Conservation (phyloP, 2,797 vertebrate species). For the Sebastes matsubarae region DNA sequence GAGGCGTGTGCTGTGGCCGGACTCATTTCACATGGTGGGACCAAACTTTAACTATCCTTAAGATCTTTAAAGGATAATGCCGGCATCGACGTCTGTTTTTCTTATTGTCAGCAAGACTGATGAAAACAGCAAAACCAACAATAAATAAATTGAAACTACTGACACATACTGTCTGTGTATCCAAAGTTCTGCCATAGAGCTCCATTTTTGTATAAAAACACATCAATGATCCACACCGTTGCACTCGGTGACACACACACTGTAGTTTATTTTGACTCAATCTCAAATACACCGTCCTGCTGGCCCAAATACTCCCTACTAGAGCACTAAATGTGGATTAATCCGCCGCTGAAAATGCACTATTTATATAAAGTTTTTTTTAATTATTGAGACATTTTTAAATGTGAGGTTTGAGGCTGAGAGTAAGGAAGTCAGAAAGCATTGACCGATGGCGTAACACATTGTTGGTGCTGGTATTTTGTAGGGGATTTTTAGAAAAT, state of each 20-base stretch:
- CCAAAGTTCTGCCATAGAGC: neutral
- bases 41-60: neutral
- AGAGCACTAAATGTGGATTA: neutral
- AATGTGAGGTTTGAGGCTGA: neutral
- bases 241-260: neutral
- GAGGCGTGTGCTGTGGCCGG: neutral
- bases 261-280: neutral
- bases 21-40: neutral
- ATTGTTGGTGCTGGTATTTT: neutral
- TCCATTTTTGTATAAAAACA: neutral
- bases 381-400: neutral
- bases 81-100: neutral
- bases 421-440: neutral
- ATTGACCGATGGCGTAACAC: neutral
- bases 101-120: neutral
- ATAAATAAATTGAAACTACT: neutral
- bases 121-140: neutral
- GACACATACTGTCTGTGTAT: neutral
- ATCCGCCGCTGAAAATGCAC: accelerated
- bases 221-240: neutral
- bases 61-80: neutral
- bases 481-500: neutral
- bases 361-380: neutral
- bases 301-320: neutral
- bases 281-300: neutral